Evolutionary conservation across 2,888 invertebrate genomes (phyloP).

Genomic region (Caenorhabditis sulstoni): DNA sequence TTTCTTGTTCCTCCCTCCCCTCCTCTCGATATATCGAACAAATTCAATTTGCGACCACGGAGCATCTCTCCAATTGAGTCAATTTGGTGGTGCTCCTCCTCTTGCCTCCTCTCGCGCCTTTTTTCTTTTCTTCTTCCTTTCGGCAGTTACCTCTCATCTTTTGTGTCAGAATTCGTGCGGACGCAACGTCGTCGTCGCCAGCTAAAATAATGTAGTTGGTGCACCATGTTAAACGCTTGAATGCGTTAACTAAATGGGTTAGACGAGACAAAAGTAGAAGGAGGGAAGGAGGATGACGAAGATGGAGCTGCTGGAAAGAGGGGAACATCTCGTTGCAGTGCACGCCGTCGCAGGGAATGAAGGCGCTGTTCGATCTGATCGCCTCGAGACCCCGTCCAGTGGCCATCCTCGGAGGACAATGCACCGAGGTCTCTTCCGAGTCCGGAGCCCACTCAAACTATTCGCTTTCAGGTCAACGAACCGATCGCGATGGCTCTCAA

Average conservation of each 20-base stretch:
- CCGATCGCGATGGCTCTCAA: conserved; percentile 83
- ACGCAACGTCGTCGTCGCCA: conserved; percentile 17
- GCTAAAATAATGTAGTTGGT: conserved; percentile 48
- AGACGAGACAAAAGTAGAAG: conserved; percentile 15
- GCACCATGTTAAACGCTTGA: conserved; percentile 61
- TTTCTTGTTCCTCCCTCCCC: conserved; percentile 15
- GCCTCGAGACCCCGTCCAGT: conserved; percentile 72
- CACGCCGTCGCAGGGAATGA: conserved; percentile 79
- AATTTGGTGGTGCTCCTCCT: conserved; percentile 41
- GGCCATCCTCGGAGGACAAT: conserved; percentile 78
- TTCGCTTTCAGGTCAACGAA: conserved; percentile 75
- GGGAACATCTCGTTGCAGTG: conserved; percentile 71
- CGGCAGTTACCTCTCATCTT: conserved; percentile 49
- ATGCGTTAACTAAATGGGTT: conserved; percentile 58
- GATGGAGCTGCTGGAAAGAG: background rate
- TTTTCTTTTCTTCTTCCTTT: conserved; percentile 9
- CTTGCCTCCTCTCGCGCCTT: background rate
- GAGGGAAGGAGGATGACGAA: conserved; percentile 2
- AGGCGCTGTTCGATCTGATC: conserved; percentile 78
- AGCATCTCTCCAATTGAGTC: conserved; percentile 47
- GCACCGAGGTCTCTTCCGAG: conserved; percentile 67
- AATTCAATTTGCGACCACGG: conserved; percentile 44
- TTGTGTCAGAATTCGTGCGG: conserved; percentile 40
- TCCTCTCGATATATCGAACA: conserved; percentile 31
- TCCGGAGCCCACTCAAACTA: background rate